Evolutionary conservation across 2,888 invertebrate genomes (phyloP).

Genomic region (Altica lythri): DNA sequence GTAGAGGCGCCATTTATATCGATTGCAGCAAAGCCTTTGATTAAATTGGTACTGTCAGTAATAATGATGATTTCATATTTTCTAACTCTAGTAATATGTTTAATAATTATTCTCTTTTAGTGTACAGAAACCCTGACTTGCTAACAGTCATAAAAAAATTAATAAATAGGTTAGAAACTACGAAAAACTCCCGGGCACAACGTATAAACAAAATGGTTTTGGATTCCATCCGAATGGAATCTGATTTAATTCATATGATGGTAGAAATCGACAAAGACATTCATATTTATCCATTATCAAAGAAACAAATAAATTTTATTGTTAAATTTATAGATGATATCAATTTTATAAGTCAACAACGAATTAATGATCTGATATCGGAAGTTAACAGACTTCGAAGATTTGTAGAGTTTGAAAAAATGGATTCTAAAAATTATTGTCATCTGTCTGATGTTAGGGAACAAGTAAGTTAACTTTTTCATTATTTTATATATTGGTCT

Average conservation of each 20-base stretch:
- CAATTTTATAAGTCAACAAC: conserved; percentile 47
- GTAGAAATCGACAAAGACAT: conserved; percentile 20
- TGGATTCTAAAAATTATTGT: conserved; percentile 45
- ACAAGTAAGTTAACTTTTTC: neutral
- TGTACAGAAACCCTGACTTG: neutral
- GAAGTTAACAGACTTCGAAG: conserved; percentile 49
- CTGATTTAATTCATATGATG: conserved; percentile 40
- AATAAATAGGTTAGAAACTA: neutral
- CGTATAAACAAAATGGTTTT: conserved; percentile 34
- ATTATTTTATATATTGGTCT: no score
- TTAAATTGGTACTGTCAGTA: no score
- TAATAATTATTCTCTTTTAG: neutral
- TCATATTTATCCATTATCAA: neutral
- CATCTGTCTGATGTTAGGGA: conserved; percentile 4
- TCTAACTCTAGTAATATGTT: neutral
- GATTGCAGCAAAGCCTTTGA: no score
- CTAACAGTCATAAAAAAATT: neutral
- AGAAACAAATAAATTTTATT: conserved; percentile 40
- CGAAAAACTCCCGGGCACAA: conserved; percentile 31
- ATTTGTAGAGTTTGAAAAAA: no score
- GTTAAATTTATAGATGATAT: conserved; percentile 34
- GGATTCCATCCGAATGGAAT: conserved; percentile 35
- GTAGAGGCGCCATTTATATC: neutral
- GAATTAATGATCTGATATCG: conserved; percentile 46
- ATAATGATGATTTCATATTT: neutral